Evolutionary conservation across 1,140 invertebrate genomes (phyloP).

Genomic region (Pomacea maculata): DNA sequence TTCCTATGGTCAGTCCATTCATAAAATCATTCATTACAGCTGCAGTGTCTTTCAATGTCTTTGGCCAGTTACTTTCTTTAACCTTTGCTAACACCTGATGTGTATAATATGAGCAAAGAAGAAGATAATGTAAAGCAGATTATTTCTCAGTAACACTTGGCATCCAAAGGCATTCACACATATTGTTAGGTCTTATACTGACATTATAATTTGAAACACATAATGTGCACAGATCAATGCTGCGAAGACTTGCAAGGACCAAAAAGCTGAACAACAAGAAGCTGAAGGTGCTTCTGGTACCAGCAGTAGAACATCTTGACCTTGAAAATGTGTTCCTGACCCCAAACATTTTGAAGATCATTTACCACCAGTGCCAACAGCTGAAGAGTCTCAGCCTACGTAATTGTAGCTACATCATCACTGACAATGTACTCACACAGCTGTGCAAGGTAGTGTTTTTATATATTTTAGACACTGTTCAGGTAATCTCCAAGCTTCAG

Average conservation of each 20-base stretch:
- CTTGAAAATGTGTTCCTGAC: conserved; percentile 50
- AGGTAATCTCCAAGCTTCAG: no score
- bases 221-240: conserved; percentile 44
- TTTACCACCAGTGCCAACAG: conserved; percentile 44
- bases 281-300: conserved; percentile 42
- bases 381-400: conserved; percentile 42
- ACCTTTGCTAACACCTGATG: no score
- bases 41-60: no score
- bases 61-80: no score
- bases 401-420: conserved; percentile 52
- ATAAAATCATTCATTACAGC: no score
- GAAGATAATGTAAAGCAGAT: not conserved
- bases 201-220: not conserved
- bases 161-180: conserved; percentile 39
- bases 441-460: conserved; percentile 39
- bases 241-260: conserved; percentile 44
- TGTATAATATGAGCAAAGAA: conserved; percentile 71
- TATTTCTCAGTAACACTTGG: conserved; percentile 27
- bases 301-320: conserved; percentile 46
- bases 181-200: conserved; percentile 22
- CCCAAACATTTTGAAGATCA: conserved; percentile 35
- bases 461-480: no score
- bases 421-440: conserved; percentile 43
- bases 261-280: conserved; percentile 45
- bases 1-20: no score